These are phyloP conservation scores for Calidris pugnax DNA, from an alignment of 2,113 vertebrate species.

Conservation along the genomic window DNA sequence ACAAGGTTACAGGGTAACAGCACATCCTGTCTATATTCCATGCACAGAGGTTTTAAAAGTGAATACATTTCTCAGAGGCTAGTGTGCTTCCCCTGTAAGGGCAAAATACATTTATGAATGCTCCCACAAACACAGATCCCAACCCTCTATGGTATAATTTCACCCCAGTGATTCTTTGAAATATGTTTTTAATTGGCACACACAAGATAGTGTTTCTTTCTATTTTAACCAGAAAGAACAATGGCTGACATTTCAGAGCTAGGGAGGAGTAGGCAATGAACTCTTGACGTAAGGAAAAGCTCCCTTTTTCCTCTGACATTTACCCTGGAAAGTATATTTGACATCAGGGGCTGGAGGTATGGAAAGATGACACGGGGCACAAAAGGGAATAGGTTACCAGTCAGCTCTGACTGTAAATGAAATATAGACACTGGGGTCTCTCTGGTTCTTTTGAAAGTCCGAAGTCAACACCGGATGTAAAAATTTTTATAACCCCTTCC, in stretches of 20 bases:
- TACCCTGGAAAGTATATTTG: constrained; percentile 18
- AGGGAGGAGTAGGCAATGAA: neutral
- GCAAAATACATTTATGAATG: neutral
- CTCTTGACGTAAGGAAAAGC: neutral
- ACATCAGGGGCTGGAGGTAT: neutral
- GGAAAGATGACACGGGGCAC: neutral
- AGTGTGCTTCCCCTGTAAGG: neutral
- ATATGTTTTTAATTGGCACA: neutral
- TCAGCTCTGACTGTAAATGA: neutral
- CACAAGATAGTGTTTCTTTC: neutral
- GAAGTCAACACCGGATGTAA: accelerated
- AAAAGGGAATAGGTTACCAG: neutral
- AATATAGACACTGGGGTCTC: neutral
- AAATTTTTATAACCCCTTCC: neutral
- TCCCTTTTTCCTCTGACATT: constrained; percentile 2
- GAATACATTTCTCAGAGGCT: neutral
- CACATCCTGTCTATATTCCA: neutral
- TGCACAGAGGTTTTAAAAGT: neutral
- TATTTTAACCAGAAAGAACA: neutral
- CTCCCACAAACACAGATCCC: neutral
- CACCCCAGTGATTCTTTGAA: neutral
- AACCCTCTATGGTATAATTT: neutral
- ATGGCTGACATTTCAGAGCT: neutral
- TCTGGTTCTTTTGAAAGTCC: neutral
- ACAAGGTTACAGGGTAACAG: neutral